Base-by-base conservation (phyloP, 2,888 invertebrate genomes). In the Parnassius apollo region DNA sequence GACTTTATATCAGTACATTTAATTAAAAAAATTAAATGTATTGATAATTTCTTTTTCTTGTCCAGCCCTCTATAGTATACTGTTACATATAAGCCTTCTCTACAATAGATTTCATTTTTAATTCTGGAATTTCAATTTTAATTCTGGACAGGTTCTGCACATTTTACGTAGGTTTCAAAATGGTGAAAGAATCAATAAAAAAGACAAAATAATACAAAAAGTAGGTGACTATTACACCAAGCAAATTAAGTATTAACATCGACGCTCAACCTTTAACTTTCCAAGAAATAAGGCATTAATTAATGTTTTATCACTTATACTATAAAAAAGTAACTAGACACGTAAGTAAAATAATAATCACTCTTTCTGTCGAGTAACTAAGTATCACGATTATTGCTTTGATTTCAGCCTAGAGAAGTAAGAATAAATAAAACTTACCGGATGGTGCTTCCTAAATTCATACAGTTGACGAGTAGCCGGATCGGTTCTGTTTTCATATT, bases 401-500 rank as follows among this genome's bases (percentile, higher is more conserved):
- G 46, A 12, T 0, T 3, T 1, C 11, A 11, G 3, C 4, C 11
- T 46, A 11, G 11, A 2, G 11, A 11, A 49, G 3, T 49, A 49
- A 2, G 9, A 9, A n/a, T 49, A 22, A 51, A 51, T 22, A 42
- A 4, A 18, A 57, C 61, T 12, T 57, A 62, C 62, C 53, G 53
- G 57, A 18, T 62, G 62, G 9, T 25, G 12, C 49, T 53, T 57
- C 53, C 57, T 62, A 22, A 62, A 62, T 1, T 62, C 62, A 10
- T 62, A 62, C 2, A 62, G 22, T 53, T 62, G 62, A 2, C 62
- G 46, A 2, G 57, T 18, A 0, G 52, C 61, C 9, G 57, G 57
- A 11, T 57, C 57, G 2, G 61, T 62, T 12, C 53, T 52, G 53
- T 62, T 62, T 57, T 62, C 61, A 46, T 62, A 62, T 25, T 52